Base-by-base conservation (phyloP, 2,888 invertebrate genomes). In the Agrotis ipsilon region DNA sequence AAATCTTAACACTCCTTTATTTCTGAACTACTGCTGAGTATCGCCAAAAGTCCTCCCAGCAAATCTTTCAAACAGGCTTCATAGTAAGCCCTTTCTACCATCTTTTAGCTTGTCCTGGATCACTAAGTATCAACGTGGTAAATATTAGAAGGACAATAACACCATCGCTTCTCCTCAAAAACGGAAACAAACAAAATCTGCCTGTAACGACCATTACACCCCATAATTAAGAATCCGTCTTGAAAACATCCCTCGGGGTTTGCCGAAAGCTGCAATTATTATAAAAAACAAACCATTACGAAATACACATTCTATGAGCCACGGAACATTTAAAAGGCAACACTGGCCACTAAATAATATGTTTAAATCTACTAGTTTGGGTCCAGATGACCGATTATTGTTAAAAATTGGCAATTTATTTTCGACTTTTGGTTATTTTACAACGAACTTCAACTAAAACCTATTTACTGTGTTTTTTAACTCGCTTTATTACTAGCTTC, bases 241-340 rank as follows among this genome's bases (percentile, higher is more conserved):
- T 72, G 11, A 66, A 63, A 81, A 66, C 21, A 68, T 43, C 43
- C 16, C 65, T 66, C 14, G 19, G 3, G 21, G 16, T 49, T 16
- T 11, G 51, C 5, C 13, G 27, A 73, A 49, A 68, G 72, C 60
- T 55, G 51, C 55, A 73, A 69, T 81, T 71, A 69, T 82, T 81
- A 72, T 63, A 79, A 76, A 81, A 70, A 59, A 78, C 75, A 45
- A n/a, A 51, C 24, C 68, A 71, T 83, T 81, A 65, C 18, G 32
- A 58, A 48, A n/a, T 57, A 51, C 19, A 57, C 45, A 64, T 62
- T 64, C 43, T 49, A 46, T 83, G 63, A 72, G 49, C 62, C 57
- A 55, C 57, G 67, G 32, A 63, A 68, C 55, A 32, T 70, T 81
- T 72, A 48, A 70, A 77, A 77, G 21, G 46, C 59, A 32, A 66